These are phyloP conservation scores for Drosophila paracracens DNA, from an alignment of 2,888 invertebrate species.

Conservation along the genomic window DNA sequence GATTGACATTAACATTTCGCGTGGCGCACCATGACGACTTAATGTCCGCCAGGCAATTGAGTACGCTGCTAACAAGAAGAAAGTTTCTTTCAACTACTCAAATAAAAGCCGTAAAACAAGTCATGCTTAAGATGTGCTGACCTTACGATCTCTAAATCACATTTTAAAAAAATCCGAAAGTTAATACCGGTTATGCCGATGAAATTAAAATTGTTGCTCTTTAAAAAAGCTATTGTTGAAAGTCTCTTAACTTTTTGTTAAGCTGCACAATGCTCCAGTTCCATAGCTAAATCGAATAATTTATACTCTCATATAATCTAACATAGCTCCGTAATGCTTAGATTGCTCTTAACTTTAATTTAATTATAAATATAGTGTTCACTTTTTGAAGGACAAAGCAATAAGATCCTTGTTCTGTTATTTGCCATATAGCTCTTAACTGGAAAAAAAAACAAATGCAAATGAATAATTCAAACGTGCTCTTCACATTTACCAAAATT, in stretches of 20 bases:
- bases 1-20: conserved; percentile 66
- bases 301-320: neutral
- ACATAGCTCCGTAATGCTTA: neutral
- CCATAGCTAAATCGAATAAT: neutral
- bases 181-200: conserved; percentile 1
- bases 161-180: conserved; percentile 1
- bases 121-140: conserved; percentile 1
- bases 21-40: conserved; percentile 9
- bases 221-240: neutral
- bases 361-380: neutral
- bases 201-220: neutral
- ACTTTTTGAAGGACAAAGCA: neutral
- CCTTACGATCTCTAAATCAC: conserved; percentile 10
- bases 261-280: neutral
- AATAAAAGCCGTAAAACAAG: conserved; percentile 19
- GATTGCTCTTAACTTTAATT: neutral
- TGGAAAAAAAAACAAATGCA: neutral
- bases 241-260: neutral
- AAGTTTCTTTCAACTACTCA: conserved; percentile 23
- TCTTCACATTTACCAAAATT: neutral
- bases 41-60: conserved; percentile 22
- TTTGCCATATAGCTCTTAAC: neutral
- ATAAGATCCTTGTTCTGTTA: neutral
- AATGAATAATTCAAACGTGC: neutral
- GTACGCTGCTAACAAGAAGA: conserved; percentile 23